Evolutionary conservation across 1,140 invertebrate genomes (phyloP).

Genomic region (Macrocentrus cingulum): DNA sequence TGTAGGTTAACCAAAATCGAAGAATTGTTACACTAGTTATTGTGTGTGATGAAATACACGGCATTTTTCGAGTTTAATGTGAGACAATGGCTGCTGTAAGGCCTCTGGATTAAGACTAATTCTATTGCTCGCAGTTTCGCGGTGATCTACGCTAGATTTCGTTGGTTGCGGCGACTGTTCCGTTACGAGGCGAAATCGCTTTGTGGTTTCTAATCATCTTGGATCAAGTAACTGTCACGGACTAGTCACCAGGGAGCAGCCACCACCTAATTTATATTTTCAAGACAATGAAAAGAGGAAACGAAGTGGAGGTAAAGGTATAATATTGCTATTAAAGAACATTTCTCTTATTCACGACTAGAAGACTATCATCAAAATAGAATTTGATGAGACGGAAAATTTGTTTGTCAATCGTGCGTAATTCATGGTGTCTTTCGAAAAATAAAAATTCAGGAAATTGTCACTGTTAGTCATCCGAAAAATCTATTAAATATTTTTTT

Average conservation of each 20-base stretch:
- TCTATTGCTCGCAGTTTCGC: slow-evolving; percentile 12
- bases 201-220: slow-evolving; percentile 38
- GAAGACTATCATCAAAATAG: background rate
- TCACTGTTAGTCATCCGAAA: too few relatives aligned
- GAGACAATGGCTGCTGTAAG: background rate
- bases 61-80: background rate
- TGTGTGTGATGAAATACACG: too few relatives aligned
- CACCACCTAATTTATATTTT: slow-evolving; percentile 54
- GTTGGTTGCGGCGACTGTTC: slow-evolving; percentile 19
- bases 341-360: background rate
- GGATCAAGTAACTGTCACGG: slow-evolving; percentile 32
- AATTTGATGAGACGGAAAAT: background rate
- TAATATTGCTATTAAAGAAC: slow-evolving; percentile 8
- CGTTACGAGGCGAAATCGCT: slow-evolving; percentile 21
- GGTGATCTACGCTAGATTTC: slow-evolving; percentile 13
- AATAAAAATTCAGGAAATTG: too few relatives aligned
- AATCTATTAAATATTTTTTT: too few relatives aligned
- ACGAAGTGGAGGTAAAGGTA: background rate
- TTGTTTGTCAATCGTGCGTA: too few relatives aligned
- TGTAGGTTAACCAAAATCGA: slow-evolving; percentile 19
- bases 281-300: slow-evolving; percentile 19
- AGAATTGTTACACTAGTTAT: too few relatives aligned
- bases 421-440: too few relatives aligned
- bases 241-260: slow-evolving; percentile 38
- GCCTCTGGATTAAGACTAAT: background rate